Evolutionary conservation across 2,797 vertebrate species (phyloP).

Genomic region (Phataginus tetradactyla): DNA sequence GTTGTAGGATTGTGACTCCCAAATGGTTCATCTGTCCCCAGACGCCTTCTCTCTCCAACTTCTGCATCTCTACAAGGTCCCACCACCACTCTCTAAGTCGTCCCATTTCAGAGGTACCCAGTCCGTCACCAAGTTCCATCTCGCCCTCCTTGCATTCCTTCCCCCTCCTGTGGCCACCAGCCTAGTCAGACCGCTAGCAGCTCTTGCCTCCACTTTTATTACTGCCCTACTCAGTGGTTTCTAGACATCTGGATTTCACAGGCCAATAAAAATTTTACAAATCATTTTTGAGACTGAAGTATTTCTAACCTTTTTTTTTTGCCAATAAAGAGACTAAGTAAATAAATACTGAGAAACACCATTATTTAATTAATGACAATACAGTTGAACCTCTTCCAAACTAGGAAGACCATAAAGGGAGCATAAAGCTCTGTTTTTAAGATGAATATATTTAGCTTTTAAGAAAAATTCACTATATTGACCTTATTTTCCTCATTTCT

Average conservation of each 20-base stretch:
- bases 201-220: neutral
- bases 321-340: conserved; percentile 44
- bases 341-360: conserved; percentile 35
- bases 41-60: neutral
- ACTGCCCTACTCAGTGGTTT: neutral
- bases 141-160: rapidly evolving
- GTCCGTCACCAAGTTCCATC: neutral
- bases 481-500: neutral
- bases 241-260: conserved; percentile 57
- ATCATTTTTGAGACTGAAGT: conserved; percentile 64
- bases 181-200: neutral
- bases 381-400: conserved; percentile 10
- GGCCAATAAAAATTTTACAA: conserved; percentile 49
- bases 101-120: neutral
- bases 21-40: neutral
- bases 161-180: rapidly evolving
- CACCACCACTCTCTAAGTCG: neutral
- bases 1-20: conserved; percentile 25
- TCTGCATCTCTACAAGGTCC: neutral
- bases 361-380: conserved; percentile 15
- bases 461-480: neutral
- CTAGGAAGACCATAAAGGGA: neutral
- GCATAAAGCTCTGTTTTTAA: neutral
- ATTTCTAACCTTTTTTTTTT: conserved; percentile 24
- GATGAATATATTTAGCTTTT: neutral